Evolutionary conservation across 2,113 vertebrate species (phyloP).

Genomic region (Muntiacus reevesi): DNA sequence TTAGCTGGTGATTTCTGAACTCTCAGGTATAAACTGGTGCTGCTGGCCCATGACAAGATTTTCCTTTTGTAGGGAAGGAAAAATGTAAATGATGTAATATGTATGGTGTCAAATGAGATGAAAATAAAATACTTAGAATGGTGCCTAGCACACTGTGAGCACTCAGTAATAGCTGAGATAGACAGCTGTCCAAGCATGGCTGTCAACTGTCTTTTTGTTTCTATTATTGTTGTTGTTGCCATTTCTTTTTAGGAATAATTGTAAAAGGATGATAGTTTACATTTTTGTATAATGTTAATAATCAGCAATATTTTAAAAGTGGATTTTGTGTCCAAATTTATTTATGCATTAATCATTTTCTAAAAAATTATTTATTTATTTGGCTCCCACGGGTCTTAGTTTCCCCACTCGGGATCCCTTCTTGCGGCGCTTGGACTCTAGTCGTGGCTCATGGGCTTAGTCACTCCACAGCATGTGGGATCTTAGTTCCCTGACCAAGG

Average conservation of each 20-base stretch:
- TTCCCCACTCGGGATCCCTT: fast-evolving
- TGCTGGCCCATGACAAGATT: background rate
- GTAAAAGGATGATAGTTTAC: background rate
- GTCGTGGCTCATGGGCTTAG: fast-evolving
- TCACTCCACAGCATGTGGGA: background rate
- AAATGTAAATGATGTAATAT: background rate
- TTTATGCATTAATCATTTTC: background rate
- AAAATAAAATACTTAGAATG: background rate
- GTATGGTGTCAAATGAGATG: background rate
- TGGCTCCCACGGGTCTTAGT: background rate
- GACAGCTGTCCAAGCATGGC: background rate
- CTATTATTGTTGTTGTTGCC: background rate
- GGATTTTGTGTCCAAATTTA: background rate
- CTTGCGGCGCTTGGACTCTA: background rate
- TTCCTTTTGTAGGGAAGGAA: background rate
- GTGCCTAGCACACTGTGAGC: background rate
- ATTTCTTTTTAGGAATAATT: background rate
- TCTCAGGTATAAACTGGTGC: background rate
- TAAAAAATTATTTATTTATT: background rate
- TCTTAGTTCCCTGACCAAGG: background rate
- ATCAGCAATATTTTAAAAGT: background rate
- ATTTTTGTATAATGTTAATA: background rate
- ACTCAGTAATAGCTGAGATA: background rate
- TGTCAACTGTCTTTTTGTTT: background rate
- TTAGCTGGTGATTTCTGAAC: background rate